phyloP scores from a whole-genome alignment of 2,888 invertebrate genomes.

The Branchellion lobata region DNA sequence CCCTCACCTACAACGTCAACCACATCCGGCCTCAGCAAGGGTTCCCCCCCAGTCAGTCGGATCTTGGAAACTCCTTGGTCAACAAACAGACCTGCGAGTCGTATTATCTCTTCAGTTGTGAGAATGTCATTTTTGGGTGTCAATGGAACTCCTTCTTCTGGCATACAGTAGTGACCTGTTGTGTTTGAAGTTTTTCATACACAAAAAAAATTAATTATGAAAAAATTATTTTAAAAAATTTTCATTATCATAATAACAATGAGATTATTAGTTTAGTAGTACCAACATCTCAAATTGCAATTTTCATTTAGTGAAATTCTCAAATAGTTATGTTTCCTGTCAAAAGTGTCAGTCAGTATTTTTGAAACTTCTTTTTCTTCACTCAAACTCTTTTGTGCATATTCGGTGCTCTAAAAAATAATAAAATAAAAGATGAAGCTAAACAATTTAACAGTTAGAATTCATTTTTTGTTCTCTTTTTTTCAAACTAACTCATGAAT shows the following conservation, averaged over 20 bases:
- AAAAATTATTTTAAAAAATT: not conserved
- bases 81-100: slow-evolving; percentile 79
- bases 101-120: slow-evolving; percentile 77
- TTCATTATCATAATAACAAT: not conserved
- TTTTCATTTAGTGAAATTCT: slow-evolving; percentile 92
- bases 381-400: no score
- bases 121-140: slow-evolving; percentile 76
- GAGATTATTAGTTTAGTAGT: not conserved
- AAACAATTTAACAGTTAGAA: no score
- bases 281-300: slow-evolving; percentile 92
- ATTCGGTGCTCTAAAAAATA: no score
- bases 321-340: slow-evolving; percentile 85
- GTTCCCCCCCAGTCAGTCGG: slow-evolving; percentile 94
- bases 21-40: slow-evolving; percentile 84
- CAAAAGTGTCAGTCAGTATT: slow-evolving; percentile 76
- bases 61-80: slow-evolving; percentile 86
- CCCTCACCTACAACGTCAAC: slow-evolving; percentile 71
- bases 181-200: slow-evolving; percentile 6
- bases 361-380: slow-evolving; percentile 54
- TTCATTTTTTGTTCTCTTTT: no score
- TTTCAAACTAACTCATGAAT: no score
- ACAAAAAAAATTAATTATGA: not conserved
- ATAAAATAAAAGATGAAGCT: no score
- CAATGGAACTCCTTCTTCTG: slow-evolving; percentile 84
- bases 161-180: slow-evolving; percentile 95